A percentile compares a stretch with the other conserved stretches of the same genome.
Evolutionary conservation across 1,140 invertebrate species (phyloP).

Genomic region (Mizuhopecten yessoensis): DNA sequence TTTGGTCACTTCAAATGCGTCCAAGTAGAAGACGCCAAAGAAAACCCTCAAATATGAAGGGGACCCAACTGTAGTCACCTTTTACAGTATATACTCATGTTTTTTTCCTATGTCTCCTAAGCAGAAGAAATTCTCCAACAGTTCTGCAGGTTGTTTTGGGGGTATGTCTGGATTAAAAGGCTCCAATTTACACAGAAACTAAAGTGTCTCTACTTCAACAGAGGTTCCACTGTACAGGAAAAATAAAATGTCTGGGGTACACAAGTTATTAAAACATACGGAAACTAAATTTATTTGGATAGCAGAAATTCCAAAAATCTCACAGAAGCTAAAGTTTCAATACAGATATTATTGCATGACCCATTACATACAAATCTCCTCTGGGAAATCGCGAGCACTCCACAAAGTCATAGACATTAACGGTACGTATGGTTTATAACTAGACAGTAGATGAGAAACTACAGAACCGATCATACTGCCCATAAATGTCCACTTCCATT

Average conservation of each 20-base stretch:
- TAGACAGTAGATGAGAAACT: not conserved
- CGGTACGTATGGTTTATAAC: not conserved
- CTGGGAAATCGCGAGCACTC: conserved; percentile 4
- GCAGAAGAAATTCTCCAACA: too few species aligned
- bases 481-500: conserved; percentile 39
- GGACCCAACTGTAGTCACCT: too few species aligned
- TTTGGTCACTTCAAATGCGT: too few species aligned
- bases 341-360: not conserved
- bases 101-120: too few species aligned
- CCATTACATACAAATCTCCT: not conserved
- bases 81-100: too few species aligned
- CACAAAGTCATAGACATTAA: conserved; percentile 34
- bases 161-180: too few species aligned
- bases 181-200: too few species aligned
- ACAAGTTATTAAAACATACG: too few species aligned
- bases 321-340: not conserved
- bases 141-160: too few species aligned
- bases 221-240: not conserved
- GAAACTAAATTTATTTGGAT: not conserved
- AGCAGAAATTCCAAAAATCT: not conserved
- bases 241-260: too few species aligned
- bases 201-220: not conserved
- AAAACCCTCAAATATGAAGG: too few species aligned
- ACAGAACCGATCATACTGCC: not conserved
- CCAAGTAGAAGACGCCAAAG: too few species aligned